Base-by-base conservation (phyloP, 2,888 invertebrate genomes). In the Mythimna vitellina region DNA sequence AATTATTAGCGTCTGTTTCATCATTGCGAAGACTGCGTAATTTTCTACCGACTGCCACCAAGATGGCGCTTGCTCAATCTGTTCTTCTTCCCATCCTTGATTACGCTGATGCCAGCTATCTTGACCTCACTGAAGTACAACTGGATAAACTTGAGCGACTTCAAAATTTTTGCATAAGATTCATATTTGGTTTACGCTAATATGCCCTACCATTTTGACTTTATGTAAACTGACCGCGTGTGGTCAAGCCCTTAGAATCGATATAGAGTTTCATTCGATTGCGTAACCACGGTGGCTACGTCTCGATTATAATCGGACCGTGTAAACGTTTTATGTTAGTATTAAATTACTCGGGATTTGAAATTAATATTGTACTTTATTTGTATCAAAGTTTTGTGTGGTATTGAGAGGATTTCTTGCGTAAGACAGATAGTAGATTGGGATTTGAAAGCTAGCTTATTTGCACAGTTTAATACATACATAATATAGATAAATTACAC, bases 191-290 rank as follows among this genome's bases (percentile, higher is more conserved):
- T n/a, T n/a, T n/a, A n/a, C n/a, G n/a, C n/a, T n/a, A n/a, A n/a
- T n/a, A n/a, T n/a, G n/a, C n/a, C n/a, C n/a, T n/a, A 56, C 25
- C 22, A 6, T 54, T 10, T 57, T 10, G 20, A 17, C 7, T 4
- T 32, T 25, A 12, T 58, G 49, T 60, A 12, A 76, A 54, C 12
- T 54, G 42, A 42, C 5, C n/a, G 8, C 53, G 66, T 78, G 64
- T 78, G 54, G 3, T 49, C 65, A 35, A 35, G 46, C 66, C 81
- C 20, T 79, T 64, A 74, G 10, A 60, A 69, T 75, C 65, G 68
- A 61, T 76, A 84, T 84, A 78, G 72, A 84, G 84, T 85, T 85
- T 72, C 75, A 81, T 84, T 80, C 71, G 78, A 80, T 86, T 86
- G 54, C 81, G 79, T 82, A 86, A 86, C 70, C 22, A 65, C 53